Base-by-base conservation (phyloP, 2,797 vertebrate genomes). In the Pteropus rufus region DNA sequence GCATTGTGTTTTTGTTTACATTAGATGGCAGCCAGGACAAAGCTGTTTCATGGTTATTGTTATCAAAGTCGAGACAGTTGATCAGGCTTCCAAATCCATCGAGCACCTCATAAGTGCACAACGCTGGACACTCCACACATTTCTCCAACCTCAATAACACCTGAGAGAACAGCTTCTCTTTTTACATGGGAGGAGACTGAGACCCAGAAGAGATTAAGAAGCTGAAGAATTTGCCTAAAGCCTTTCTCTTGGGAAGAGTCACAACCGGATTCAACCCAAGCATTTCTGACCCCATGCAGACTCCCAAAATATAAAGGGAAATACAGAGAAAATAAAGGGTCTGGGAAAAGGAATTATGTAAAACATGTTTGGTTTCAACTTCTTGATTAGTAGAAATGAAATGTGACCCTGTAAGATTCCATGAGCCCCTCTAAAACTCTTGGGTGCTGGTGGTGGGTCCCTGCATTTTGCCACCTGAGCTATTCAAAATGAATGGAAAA, bases 221-320 rank as follows among this genome's bases (percentile, higher is more conserved):
- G 6, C 44, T 52, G 24, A 41, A 64, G 46, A 44, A 67, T 26
- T 56, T 12, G 19, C 60, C 19, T 15, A 8, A 76, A 36, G 34
- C 26, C 46, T 83, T 69, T 82, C 26, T 26, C n/a, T 5, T 72
- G 26, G 89, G 65, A 60, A 49, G 88, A 81, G 31, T 49, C n/a
- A 72, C n/a, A 31, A 11, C 54, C n/a, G 1, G 77, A 36, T 23
- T 36, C 36, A 5, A 34, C 21, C 19, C n/a, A 39, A 34, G 54
- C 19, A 36, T 7, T 31, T 81, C 56, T 46, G 46, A 44, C 0
- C 0, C 11, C 5, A 5, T 0, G 24, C 1, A 39, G 69, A 58
- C n/a, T 75, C 14, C 69, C 39, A 3, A 58, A 36, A 31, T 0
- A 81, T 24, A n/a, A 65, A 36, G 58, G 36, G 21, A 65, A 75